phyloP scores from a whole-genome alignment of 2,888 invertebrate species.

The Drosophila dives region DNA sequence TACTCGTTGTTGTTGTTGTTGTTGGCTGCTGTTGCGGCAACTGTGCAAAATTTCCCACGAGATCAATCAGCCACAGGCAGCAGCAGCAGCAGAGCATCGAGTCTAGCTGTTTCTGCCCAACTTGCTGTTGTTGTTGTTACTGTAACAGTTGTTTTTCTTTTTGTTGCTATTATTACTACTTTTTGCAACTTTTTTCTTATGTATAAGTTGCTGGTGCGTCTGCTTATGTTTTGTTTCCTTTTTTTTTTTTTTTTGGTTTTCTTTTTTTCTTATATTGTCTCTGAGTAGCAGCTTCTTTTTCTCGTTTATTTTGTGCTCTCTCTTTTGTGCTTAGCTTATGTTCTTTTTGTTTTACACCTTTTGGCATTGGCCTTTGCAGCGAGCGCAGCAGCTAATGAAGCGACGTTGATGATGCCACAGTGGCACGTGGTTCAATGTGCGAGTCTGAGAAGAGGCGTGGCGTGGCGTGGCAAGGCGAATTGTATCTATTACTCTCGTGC shows the following conservation, averaged over 20 bases:
- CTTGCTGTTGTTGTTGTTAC: conserved; percentile 29
- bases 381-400: conserved; percentile 70
- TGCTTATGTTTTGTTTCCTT: conserved; percentile 51
- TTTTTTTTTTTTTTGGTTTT: neutral
- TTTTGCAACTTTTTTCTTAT: conserved; percentile 71
- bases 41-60: conserved; percentile 83
- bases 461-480: no score
- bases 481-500: neutral
- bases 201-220: conserved; percentile 62
- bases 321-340: conserved; percentile 17
- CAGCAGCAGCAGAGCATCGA: conserved; percentile 40
- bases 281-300: conserved; percentile 22
- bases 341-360: conserved; percentile 69
- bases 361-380: conserved; percentile 74
- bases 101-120: conserved; percentile 30
- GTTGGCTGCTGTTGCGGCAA: conserved; percentile 61
- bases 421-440: conserved; percentile 30
- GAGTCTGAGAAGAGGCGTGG: neutral
- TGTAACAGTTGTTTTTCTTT: conserved; percentile 28
- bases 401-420: conserved; percentile 64
- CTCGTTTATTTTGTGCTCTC: conserved; percentile 6
- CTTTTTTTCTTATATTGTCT: conserved; percentile 17
- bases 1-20: conserved; percentile 36
- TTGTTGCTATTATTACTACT: conserved; percentile 68
- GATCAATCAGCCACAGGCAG: conserved; percentile 82